phyloP scores from a whole-genome alignment of 1,140 invertebrate genomes.

The Heliconius eleuchia region DNA sequence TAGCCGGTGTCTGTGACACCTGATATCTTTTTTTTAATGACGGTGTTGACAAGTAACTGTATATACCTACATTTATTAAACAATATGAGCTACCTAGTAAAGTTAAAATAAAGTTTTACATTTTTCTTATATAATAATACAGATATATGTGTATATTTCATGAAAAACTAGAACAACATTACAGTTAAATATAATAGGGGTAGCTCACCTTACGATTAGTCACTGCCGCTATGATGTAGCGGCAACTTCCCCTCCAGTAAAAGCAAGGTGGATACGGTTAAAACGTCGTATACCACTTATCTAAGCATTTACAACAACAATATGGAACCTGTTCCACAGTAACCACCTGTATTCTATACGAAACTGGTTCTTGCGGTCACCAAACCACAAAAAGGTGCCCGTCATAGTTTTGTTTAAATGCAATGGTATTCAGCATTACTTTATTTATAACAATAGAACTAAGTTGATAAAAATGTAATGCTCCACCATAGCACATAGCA shows the following conservation, averaged over 20 bases:
- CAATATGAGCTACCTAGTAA: too few relatives aligned
- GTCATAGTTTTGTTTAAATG: constrained; percentile 51
- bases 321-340: constrained; percentile 61
- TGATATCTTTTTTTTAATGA: neutral
- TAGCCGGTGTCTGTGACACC: neutral
- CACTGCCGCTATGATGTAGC: constrained; percentile 1
- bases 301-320: constrained; percentile 58
- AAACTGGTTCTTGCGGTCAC: constrained; percentile 64
- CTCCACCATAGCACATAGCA: neutral
- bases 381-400: constrained; percentile 55
- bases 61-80: too few relatives aligned
- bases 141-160: neutral
- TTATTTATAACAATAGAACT: constrained; percentile 17
- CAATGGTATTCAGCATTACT: constrained; percentile 26
- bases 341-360: constrained; percentile 62
- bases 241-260: constrained; percentile 43
- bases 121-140: neutral
- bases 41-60: too few relatives aligned
- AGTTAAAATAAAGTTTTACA: too few relatives aligned
- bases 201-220: neutral
- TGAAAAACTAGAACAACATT: neutral
- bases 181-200: constrained; percentile 1
- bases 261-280: constrained; percentile 48
- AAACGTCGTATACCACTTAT: constrained; percentile 48
- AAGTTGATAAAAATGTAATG: neutral